Percentiles rank a stretch among this genome's conserved stretches.
phyloP scores from a whole-genome alignment of 1,140 invertebrate genomes.

The Papilio xuthus region DNA sequence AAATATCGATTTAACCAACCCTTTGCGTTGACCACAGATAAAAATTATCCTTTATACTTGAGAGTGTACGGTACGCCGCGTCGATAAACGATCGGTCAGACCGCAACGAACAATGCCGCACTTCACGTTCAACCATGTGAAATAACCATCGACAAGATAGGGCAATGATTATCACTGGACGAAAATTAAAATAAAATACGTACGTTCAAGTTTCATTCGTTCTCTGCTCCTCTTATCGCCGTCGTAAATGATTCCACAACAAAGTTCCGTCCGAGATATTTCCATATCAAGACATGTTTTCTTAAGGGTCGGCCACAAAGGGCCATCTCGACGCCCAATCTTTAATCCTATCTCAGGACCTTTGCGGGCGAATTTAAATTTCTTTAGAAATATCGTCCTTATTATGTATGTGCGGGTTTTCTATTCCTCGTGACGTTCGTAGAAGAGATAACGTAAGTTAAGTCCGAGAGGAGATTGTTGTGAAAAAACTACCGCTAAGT shows the following conservation, averaged over 20 bases:
- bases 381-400: conserved; percentile 82
- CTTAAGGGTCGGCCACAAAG: conserved; percentile 80
- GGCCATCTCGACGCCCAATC: conserved; percentile 79
- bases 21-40: conserved; percentile 55
- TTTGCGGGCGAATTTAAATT: conserved; percentile 82
- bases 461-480: conserved; percentile 80
- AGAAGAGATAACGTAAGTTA: conserved; percentile 80
- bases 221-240: conserved; percentile 69
- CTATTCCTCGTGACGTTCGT: conserved; percentile 79
- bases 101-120: conserved; percentile 61
- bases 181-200: conserved; percentile 49
- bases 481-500: conserved; percentile 80
- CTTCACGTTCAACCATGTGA: conserved; percentile 66
- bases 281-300: conserved; percentile 81
- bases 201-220: conserved; percentile 62
- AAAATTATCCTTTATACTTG: conserved; percentile 72
- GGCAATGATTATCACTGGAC: conserved; percentile 43
- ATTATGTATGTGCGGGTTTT: conserved; percentile 80
- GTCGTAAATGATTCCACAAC: conserved; percentile 75
- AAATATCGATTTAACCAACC: conserved; percentile 45
- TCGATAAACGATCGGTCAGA: conserved; percentile 64
- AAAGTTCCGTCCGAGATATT: conserved; percentile 75
- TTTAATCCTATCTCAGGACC: conserved; percentile 81
- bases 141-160: conserved; percentile 66
- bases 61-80: conserved; percentile 63